Evolutionary conservation across 2,797 vertebrate species (phyloP).

Genomic region (Eurystomus glaucurus): DNA sequence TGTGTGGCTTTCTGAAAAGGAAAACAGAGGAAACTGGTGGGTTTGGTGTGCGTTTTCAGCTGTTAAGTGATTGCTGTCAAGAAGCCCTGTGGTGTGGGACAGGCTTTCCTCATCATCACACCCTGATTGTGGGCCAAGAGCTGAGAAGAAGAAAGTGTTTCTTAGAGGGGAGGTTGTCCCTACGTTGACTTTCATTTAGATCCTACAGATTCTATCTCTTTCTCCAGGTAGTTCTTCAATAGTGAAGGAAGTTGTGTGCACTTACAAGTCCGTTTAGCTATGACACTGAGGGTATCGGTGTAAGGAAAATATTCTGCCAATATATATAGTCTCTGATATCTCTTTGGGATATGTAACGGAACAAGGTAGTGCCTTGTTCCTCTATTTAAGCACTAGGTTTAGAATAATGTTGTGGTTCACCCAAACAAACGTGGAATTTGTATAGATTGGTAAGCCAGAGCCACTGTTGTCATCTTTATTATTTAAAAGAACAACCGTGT

Average conservation of each 20-base stretch:
- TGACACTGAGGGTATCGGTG: accelerated
- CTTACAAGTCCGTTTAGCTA: accelerated
- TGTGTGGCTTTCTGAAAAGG: accelerated
- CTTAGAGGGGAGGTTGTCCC: neutral
- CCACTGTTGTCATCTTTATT: neutral
- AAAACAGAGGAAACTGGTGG: neutral
- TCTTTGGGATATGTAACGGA: accelerated
- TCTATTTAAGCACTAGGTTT: accelerated
- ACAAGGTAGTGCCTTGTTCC: accelerated
- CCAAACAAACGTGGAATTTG: accelerated
- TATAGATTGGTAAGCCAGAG: neutral
- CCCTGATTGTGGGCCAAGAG: accelerated
- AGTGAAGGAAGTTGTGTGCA: neutral
- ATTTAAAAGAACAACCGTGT: neutral
- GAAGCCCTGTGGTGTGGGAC: neutral
- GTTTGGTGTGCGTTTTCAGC: accelerated
- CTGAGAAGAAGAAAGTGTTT: neutral
- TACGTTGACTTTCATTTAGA: neutral
- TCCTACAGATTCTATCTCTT: neutral
- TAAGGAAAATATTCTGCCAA: accelerated
- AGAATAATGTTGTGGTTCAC: accelerated
- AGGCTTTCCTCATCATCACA: accelerated
- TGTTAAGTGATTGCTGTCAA: accelerated
- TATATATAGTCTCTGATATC: accelerated
- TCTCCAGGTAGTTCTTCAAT: neutral